A percentile compares a stretch with the other conserved stretches of the same genome.
These are phyloP conservation scores for Cataglyphis rosenhaueri DNA, from an alignment of 2,888 invertebrate species.

Conservation along the genomic window DNA sequence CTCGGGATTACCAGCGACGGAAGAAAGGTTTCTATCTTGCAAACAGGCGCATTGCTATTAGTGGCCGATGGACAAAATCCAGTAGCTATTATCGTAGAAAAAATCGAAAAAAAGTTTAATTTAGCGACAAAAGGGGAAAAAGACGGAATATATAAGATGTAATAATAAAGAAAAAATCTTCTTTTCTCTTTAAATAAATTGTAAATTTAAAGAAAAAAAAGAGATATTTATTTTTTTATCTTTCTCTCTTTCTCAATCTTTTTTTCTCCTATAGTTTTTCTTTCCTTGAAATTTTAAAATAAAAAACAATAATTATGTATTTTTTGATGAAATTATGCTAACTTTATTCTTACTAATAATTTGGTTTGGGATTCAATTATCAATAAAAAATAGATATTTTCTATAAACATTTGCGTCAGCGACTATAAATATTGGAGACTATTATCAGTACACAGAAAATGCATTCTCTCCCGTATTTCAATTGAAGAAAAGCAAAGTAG, in stretches of 20 bases:
- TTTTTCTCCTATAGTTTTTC: neutral
- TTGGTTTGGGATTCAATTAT: neutral
- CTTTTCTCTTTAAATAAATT: neutral
- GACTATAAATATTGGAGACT: neutral
- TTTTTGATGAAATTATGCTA: neutral
- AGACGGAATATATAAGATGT: neutral
- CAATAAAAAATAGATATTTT: neutral
- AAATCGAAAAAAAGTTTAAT: neutral
- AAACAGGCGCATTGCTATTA: conserved; percentile 29
- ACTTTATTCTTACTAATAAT: conserved; percentile 3
- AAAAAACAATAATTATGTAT: neutral
- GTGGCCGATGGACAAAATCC: conserved; percentile 6
- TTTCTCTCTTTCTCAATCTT: neutral
- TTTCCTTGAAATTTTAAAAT: conserved; percentile 1
- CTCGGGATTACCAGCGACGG: conserved; percentile 38
- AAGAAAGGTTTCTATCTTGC: conserved; percentile 15
- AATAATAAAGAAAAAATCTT: neutral
- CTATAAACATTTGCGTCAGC: neutral
- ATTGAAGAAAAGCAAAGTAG: neutral
- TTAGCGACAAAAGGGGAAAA: neutral
- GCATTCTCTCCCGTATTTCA: conserved; percentile 19
- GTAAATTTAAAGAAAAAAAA: conserved; percentile 1
- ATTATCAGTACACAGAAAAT: neutral
- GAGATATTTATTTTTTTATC: neutral
- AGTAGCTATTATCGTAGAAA: neutral